Conservation (phyloP, 2,888 invertebrate genomes). For the Meghimatium bilineatum region DNA sequence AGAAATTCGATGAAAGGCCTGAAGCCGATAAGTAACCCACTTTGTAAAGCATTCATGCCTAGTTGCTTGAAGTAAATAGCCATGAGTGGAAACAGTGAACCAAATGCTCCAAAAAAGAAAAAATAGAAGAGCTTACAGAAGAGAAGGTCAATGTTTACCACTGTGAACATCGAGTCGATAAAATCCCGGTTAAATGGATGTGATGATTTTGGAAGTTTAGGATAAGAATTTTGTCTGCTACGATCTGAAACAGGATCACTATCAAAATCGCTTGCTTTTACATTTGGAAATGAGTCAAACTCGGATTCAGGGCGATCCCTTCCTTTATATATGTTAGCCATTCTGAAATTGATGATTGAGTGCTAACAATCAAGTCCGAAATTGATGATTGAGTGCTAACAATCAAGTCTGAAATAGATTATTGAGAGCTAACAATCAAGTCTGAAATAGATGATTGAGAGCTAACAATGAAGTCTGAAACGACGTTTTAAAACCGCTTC, state of each 20-base stretch:
- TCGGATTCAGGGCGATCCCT: conserved; percentile 8
- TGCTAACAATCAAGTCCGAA: too few species aligned
- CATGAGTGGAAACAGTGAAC: conserved; percentile 98
- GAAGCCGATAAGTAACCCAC: conserved; percentile 91
- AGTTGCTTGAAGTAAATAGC: conserved; percentile 99
- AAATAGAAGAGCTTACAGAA: conserved; percentile 98
- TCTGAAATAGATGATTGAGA: too few species aligned
- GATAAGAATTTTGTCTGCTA: neutral
- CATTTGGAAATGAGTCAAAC: conserved; percentile 39
- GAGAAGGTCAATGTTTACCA: conserved; percentile 80
- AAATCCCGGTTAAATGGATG: conserved; percentile 60
- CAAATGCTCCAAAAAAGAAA: conserved; percentile 99
- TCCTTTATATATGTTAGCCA: conserved; percentile 30
- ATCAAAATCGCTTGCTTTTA: conserved; percentile 30
- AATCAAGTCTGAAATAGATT: too few species aligned
- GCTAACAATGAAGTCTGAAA: too few species aligned
- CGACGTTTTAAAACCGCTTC: too few species aligned
- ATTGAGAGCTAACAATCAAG: too few species aligned
- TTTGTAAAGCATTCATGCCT: conserved; percentile 98
- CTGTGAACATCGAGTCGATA: conserved; percentile 66
- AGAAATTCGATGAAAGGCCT: conserved; percentile 98
- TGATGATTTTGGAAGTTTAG: neutral
- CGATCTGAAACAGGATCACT: conserved; percentile 7
- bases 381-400: too few species aligned
- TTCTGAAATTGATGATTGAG: too few species aligned